phyloP scores from a whole-genome alignment of 2,113 vertebrate species.

The Solea senegalensis region DNA sequence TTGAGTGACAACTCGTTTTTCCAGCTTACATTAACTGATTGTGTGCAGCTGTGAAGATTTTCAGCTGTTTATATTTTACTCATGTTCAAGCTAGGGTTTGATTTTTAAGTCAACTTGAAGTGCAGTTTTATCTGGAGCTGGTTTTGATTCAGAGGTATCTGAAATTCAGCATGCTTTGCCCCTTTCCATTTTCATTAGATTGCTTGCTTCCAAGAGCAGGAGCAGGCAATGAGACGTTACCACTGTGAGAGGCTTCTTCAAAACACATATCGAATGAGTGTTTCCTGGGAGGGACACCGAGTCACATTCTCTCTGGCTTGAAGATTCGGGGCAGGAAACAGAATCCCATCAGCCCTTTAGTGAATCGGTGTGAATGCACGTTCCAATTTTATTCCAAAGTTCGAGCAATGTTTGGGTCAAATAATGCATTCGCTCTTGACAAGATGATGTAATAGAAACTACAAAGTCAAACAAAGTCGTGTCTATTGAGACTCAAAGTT shows the following conservation, averaged over 20 bases:
- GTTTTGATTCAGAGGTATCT: conserved; percentile 32
- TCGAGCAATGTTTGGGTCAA: conserved; percentile 34
- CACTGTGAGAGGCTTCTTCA: conserved; percentile 46
- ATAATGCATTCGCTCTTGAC: conserved; percentile 62
- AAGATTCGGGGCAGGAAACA: conserved; percentile 27
- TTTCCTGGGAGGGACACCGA: conserved; percentile 35
- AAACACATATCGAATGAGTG: conserved; percentile 32
- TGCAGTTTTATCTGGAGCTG: conserved; percentile 28
- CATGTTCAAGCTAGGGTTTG: conserved; percentile 2
- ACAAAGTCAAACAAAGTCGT: conserved; percentile 22
- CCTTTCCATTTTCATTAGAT: conserved; percentile 28
- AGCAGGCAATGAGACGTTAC: conserved; percentile 28
- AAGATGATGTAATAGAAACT: conserved; percentile 54
- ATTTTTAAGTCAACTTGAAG: conserved; percentile 41
- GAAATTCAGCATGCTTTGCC: conserved; percentile 33
- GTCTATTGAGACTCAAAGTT: conserved; percentile 16
- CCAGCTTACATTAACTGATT: not conserved
- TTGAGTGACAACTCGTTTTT: not conserved
- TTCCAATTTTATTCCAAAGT: conserved; percentile 40
- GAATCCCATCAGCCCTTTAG: conserved; percentile 54
- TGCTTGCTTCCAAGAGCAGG: conserved; percentile 22
- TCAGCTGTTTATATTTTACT: conserved; percentile 9
- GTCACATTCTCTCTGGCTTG: conserved; percentile 38
- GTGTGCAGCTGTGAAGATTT: not conserved
- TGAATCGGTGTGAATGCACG: conserved; percentile 40